Conservation (phyloP, 2,797 vertebrate species). For the Cryptoprocta ferox region DNA sequence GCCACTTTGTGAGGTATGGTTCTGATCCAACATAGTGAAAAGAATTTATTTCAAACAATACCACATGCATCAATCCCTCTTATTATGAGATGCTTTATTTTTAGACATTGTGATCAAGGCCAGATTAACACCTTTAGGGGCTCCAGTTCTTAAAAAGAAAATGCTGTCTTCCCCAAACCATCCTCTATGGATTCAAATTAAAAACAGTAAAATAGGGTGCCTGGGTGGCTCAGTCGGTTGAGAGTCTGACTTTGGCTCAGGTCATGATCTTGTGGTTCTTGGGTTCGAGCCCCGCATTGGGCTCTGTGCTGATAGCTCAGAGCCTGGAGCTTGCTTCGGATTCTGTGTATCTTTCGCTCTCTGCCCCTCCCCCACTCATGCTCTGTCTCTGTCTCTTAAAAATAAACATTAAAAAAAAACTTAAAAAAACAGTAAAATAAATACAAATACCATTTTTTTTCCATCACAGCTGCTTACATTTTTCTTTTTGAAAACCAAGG, state of each 20-base stretch:
- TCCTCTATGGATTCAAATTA: conserved; percentile 1
- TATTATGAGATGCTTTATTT: conserved; percentile 27
- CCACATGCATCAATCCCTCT: background rate
- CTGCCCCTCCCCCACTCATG: no score
- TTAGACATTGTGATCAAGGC: background rate
- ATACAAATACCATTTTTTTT: background rate
- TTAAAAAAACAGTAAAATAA: conserved; percentile 2
- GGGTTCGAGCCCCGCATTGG: no score
- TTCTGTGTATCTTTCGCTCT: no score
- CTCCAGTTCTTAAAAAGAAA: background rate
- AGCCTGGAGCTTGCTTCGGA: no score
- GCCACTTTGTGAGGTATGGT: conserved; percentile 21
- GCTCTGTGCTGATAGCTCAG: no score
- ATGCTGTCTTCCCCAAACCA: background rate
- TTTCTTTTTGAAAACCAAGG: conserved; percentile 12
- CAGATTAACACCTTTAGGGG: background rate
- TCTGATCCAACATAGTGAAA: conserved; percentile 5
- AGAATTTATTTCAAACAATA: conserved; percentile 38
- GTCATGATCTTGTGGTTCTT: no score
- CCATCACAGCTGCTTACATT: background rate
- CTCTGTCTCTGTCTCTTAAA: no score
- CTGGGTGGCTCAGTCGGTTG: no score
- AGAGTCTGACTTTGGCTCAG: no score
- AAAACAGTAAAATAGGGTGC: background rate
- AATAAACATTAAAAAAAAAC: no score